These are phyloP conservation scores for Drosophila sproati DNA, from an alignment of 1,140 invertebrate species.

Conservation along the genomic window DNA sequence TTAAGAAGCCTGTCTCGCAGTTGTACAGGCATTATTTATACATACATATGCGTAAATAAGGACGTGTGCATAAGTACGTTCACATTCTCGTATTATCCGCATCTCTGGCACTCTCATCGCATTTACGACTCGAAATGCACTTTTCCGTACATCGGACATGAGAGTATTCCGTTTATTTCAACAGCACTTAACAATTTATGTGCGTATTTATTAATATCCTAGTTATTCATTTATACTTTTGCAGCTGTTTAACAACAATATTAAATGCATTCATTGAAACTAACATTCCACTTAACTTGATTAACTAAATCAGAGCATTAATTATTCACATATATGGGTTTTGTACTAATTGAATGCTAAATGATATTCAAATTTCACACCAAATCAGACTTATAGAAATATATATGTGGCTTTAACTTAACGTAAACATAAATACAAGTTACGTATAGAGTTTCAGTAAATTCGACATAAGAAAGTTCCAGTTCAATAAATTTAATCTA, in stretches of 20 bases:
- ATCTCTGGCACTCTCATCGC: constrained; percentile 23
- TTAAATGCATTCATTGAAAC: background rate
- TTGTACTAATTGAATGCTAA: background rate
- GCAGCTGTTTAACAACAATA: background rate
- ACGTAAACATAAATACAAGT: too few relatives aligned
- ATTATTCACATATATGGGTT: background rate
- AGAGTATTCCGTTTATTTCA: constrained; percentile 51
- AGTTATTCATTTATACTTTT: background rate
- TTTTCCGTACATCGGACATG: constrained; percentile 24
- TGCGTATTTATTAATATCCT: background rate
- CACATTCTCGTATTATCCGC: constrained; percentile 27
- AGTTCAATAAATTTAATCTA: background rate
- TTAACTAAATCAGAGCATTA: background rate
- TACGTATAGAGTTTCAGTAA: too few relatives aligned
- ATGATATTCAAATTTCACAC: too few relatives aligned
- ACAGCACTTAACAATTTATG: constrained; percentile 17
- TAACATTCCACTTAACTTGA: background rate
- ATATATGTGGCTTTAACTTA: too few relatives aligned
- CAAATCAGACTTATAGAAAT: too few relatives aligned
- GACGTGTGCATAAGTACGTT: background rate
- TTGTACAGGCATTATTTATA: constrained; percentile 39
- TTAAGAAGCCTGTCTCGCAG: constrained; percentile 55
- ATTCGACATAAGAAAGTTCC: too few relatives aligned
- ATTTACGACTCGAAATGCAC: constrained; percentile 52
- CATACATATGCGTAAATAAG: background rate